Evolutionary conservation across 2,113 vertebrate genomes (phyloP).

Genomic region (Dicentrarchus labrax): DNA sequence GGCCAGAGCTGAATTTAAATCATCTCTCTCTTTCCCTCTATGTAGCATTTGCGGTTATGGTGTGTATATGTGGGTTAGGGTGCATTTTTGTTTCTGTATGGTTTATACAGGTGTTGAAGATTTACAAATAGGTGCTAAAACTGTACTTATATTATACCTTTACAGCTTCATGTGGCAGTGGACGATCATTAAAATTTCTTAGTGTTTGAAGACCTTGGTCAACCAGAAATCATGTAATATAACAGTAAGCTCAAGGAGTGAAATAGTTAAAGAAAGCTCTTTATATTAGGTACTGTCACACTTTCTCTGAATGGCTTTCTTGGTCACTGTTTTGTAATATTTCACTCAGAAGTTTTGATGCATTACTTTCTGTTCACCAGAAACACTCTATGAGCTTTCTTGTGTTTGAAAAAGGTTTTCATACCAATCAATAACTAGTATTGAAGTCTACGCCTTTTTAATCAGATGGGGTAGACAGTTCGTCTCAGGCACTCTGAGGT

Average conservation of each 20-base stretch:
- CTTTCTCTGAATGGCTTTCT: not conserved
- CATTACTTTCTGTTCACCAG: not conserved
- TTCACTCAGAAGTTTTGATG: slow-evolving; percentile 5
- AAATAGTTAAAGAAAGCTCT: not conserved
- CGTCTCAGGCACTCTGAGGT: not conserved
- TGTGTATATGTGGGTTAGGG: slow-evolving; percentile 4
- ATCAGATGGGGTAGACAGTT: not conserved
- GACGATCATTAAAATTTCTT: not conserved
- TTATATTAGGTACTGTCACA: slow-evolving; percentile 18
- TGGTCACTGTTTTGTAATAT: slow-evolving; percentile 9
- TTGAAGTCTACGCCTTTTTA: not conserved
- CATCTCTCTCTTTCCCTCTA: not conserved
- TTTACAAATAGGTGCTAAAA: slow-evolving; percentile 17
- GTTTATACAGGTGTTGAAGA: slow-evolving; percentile 25
- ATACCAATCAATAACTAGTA: not conserved
- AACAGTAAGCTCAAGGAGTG: not conserved
- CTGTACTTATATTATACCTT: too few species aligned
- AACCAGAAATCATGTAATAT: not conserved
- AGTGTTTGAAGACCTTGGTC: not conserved
- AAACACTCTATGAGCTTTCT: slow-evolving; percentile 3
- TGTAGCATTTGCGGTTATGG: slow-evolving; percentile 4
- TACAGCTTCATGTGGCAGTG: not conserved
- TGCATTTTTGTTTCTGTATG: slow-evolving; percentile 42
- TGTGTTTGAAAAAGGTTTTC: slow-evolving; percentile 4
- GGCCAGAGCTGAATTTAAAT: slow-evolving; percentile 14